Percentiles rank a stretch among this genome's conserved stretches.
These are phyloP conservation scores for Notothenia coriiceps DNA, from an alignment of 2,113 vertebrate genomes.

Conservation along the genomic window DNA sequence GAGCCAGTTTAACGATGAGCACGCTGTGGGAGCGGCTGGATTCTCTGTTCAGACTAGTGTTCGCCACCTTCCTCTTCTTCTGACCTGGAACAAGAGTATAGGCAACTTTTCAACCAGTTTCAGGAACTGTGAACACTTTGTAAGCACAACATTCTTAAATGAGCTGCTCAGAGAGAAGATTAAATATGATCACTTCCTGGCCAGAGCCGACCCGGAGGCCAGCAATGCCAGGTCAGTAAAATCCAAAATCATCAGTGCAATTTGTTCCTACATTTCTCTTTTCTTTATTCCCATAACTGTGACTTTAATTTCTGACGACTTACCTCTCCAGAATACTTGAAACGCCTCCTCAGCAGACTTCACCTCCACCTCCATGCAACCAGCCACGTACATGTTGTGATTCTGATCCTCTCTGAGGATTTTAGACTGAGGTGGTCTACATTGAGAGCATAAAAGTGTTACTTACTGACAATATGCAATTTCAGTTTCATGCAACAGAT, in stretches of 20 bases:
- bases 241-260: constrained; percentile 81
- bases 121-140: background rate
- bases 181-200: constrained; percentile 78
- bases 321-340: constrained; percentile 97
- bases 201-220: constrained; percentile 73
- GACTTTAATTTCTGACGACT: constrained; percentile 41
- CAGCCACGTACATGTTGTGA: constrained; percentile 97
- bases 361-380: constrained; percentile 95
- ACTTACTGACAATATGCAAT: background rate
- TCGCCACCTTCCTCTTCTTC: constrained; percentile 86
- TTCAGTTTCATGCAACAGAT: constrained; percentile 23
- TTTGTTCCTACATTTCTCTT: background rate
- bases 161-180: constrained; percentile 87
- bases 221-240: constrained; percentile 83
- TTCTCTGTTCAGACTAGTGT: constrained; percentile 94
- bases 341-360: constrained; percentile 97
- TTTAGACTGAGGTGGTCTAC: constrained; percentile 95
- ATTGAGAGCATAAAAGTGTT: constrained; percentile 52
- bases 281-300: background rate
- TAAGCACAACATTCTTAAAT: background rate
- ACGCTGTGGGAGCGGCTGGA: constrained; percentile 97
- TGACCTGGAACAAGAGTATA: constrained; percentile 70
- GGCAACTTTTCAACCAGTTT: background rate
- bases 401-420: constrained; percentile 94
- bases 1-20: constrained; percentile 93